These are phyloP conservation scores for Tetheella fluctuosa DNA, from an alignment of 2,888 invertebrate genomes.

Conservation along the genomic window DNA sequence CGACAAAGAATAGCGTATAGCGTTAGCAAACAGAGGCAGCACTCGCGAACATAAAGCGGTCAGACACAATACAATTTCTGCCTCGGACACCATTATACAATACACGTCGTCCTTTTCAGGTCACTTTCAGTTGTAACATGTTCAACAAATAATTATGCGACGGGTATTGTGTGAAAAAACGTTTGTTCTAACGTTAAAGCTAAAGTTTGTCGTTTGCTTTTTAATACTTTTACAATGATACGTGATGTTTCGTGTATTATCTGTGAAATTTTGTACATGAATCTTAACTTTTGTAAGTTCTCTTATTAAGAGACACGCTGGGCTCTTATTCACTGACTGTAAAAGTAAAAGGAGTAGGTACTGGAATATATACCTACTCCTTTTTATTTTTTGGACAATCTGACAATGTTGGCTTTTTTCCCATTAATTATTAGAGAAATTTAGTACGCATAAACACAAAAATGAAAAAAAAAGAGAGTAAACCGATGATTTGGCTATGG, in stretches of 20 bases:
- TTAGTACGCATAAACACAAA: too few relatives aligned
- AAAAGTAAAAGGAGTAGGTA: too few relatives aligned
- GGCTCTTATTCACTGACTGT: too few relatives aligned
- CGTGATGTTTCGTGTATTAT: background rate
- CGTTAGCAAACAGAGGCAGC: slow-evolving; percentile 56
- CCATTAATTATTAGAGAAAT: too few relatives aligned
- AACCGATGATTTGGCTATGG: too few relatives aligned
- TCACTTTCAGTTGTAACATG: slow-evolving; percentile 73
- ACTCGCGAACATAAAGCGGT: slow-evolving; percentile 62
- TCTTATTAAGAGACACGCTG: too few relatives aligned
- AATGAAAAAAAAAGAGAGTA: too few relatives aligned
- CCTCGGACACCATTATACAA: slow-evolving; percentile 68
- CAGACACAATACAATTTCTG: slow-evolving; percentile 73
- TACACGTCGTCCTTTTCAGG: slow-evolving; percentile 76
- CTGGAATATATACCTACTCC: too few relatives aligned
- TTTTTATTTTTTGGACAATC: too few relatives aligned
- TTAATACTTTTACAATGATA: background rate
- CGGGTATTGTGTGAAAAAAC: slow-evolving; percentile 54
- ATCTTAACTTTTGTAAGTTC: too few relatives aligned
- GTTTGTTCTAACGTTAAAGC: slow-evolving; percentile 36
- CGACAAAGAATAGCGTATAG: slow-evolving; percentile 62
- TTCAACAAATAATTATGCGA: slow-evolving; percentile 69
- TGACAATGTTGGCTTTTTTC: too few relatives aligned
- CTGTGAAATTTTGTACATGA: too few relatives aligned
- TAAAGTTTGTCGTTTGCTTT: slow-evolving; percentile 18